Conservation (phyloP, 1,140 invertebrate species). For the Eueides isabella region DNA sequence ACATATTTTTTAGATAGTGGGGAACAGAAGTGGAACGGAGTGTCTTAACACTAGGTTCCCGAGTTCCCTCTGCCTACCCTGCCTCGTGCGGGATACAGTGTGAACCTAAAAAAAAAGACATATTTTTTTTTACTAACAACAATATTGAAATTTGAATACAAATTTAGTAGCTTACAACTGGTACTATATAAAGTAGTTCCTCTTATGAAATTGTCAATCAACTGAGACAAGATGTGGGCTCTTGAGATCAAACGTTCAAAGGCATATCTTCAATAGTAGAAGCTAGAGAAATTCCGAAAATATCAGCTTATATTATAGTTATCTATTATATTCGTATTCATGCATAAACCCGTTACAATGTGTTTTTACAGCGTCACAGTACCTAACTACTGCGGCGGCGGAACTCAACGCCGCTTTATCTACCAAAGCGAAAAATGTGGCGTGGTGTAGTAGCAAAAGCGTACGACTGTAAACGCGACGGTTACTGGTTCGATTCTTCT, state of each 20-base stretch:
- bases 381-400: background rate
- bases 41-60: too few species aligned
- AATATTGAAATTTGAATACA: background rate
- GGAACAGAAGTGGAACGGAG: too few species aligned
- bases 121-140: too few species aligned
- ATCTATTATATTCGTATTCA: background rate
- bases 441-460: too few species aligned
- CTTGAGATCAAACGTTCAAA: conserved; percentile 5
- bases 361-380: background rate
- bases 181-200: background rate
- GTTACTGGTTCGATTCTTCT: too few species aligned
- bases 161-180: background rate
- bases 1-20: too few species aligned
- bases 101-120: too few species aligned
- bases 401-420: background rate
- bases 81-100: too few species aligned
- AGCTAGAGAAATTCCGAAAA: background rate
- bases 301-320: background rate
- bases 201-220: background rate
- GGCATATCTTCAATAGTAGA: background rate
- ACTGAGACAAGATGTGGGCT: background rate
- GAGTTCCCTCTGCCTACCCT: too few species aligned
- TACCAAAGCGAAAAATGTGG: background rate
- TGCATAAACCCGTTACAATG: background rate
- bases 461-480: too few species aligned